Base-by-base conservation (phyloP, 1,140 invertebrate genomes). In the Melipona quadrifasciata region DNA sequence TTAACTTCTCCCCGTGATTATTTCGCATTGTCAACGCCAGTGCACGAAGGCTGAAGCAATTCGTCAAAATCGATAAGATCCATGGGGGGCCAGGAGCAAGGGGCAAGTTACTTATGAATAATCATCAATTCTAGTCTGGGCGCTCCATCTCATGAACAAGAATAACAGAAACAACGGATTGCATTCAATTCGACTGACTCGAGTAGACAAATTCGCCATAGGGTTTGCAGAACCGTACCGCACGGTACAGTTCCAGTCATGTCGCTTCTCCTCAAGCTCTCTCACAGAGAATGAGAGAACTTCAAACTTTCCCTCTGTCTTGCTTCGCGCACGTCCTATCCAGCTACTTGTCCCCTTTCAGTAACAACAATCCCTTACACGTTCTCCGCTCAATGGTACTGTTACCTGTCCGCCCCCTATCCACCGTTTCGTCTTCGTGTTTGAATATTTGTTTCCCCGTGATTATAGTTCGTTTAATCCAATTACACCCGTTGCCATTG, bases 81-180 rank as follows among this genome's bases (percentile, higher is more conserved):
- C 10, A 19, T 19, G 21, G 11, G 11, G 19, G 39, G 39, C 39
- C 39, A 47, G 39, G 39, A 0, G 39, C 39, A 76, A 57, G 27
- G 31, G 61, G n/a, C 24, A 8, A 64, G 34, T 65, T 34, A 34
- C 27, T 77, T 61, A 77, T n/a, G 34, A 58, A 58, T 75, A 77
- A 64, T 64, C 39, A 77, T 47, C 19, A 27, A 77, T 61, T 21
- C 58, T n/a, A 21, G 24, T 34, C 31, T 12, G 5, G 31, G 21
- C 16, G 10, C 24, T 39, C 34, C 24, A 21, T 77, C 34, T 64
- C 57, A 14, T 21, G 57, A 64, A 61, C 74, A 77, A 47, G 57
- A 77, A 77, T 77, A 65, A 77, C 58, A 77, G 34, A 77, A 39
- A 47, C 57, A 77, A 77, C 58, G 34, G 74, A 77, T 77, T 64